Percentiles rank a stretch among this genome's conserved stretches.
phyloP scores from a whole-genome alignment of 2,113 vertebrate species.

The Eptatretus burgeri region DNA sequence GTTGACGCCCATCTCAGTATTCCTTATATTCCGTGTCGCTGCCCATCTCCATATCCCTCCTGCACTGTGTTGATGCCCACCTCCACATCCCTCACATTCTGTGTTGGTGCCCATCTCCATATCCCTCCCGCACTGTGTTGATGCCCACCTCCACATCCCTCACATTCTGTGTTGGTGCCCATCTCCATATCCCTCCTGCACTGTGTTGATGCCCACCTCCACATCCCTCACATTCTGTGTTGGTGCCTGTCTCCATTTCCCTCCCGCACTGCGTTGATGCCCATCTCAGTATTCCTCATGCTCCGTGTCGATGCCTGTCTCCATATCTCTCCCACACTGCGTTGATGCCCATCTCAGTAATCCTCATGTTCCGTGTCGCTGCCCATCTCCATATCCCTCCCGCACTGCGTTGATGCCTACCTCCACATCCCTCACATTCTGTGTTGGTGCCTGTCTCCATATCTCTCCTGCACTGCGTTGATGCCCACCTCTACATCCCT shows the following conservation, averaged over 20 bases:
- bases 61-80: neutral
- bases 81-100: neutral
- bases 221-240: too few relatives aligned
- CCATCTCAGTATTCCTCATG: neutral
- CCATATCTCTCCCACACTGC: neutral
- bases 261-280: neutral
- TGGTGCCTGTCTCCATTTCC: too few relatives aligned
- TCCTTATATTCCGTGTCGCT: neutral
- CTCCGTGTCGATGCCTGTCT: neutral
- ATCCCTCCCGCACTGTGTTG: too few relatives aligned
- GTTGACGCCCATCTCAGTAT: neutral
- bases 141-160: too few relatives aligned
- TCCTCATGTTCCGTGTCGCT: neutral
- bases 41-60: slow-evolving; percentile 2
- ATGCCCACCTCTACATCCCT: neutral
- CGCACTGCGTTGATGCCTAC: neutral
- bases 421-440: neutral
- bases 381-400: too few relatives aligned
- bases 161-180: too few relatives aligned
- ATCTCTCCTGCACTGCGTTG: neutral
- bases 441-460: neutral
- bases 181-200: too few relatives aligned
- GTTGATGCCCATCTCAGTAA: neutral
- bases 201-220: too few relatives aligned
- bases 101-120: too few relatives aligned